Base-by-base conservation (phyloP, 92 coral and sea anemone genomes). In the Epizoanthus scotinus region DNA sequence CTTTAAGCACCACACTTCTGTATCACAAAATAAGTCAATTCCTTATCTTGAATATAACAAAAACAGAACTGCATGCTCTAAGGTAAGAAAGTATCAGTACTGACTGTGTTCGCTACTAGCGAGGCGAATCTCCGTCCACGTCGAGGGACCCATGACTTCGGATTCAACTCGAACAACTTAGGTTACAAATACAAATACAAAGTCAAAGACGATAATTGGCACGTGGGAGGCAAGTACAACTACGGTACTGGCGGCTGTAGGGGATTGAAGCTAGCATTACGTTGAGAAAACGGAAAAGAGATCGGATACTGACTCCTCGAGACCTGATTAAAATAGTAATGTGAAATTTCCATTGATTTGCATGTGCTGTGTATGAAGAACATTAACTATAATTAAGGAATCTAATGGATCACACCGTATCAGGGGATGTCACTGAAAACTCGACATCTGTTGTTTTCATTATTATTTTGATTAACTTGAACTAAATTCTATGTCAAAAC, bases 241-340 rank as follows among this genome's bases (percentile, higher is more conserved):
- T 20, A 38, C 71, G 26, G n/a, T 6, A 20, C 5, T 15, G 20
- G 15, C 38, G 56, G 54, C 54, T 42, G 73, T n/a, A n/a, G 73
- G 54, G 73, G 0, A 27, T 68, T 53, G 14, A 19, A 3, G 24
- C 21, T 6, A 6, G 52, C 5, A 20, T 68, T 44, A 0, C 0
- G 20, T 68, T 19, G 2, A 7, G 31, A 42, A 68, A 68, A 40
- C 55, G 73, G 44, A 68, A 63, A n/a, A 63, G 68, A n/a, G 28
- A 68, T 26, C 55, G 3, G 28, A 38, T 67, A 19, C 26, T 67
- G 27, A 15, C 52, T 21, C 73, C 73, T 0, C 38, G 20, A 4
- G 52, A 38, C 38, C 69, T 27, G 19, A 14, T 19, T 18, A 68
- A 68, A 34, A 68, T 56, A 53, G 73, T 68, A 68, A 40, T 0